Percentiles rank a stretch among this genome's conserved stretches.
Evolutionary conservation across 2,888 invertebrate genomes (phyloP).

Genomic region (Agriopis leucophaearia): DNA sequence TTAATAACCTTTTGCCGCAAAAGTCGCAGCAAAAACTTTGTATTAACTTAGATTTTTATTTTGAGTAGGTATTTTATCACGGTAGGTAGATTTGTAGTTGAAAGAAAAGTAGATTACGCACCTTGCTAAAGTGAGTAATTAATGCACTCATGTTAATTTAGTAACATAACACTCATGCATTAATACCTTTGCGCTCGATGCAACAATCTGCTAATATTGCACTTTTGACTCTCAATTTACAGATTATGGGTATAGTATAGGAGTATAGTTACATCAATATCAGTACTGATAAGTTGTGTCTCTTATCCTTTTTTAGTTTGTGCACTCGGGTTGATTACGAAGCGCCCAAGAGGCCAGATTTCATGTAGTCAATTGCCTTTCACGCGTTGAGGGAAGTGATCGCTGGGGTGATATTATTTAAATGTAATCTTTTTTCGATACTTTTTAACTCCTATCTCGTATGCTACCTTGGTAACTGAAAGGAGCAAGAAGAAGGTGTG

Average conservation of each 20-base stretch:
- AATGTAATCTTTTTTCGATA: conserved; percentile 86
- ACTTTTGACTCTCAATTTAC: not conserved
- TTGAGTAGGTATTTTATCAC: too few species aligned
- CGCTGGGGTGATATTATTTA: conserved; percentile 85
- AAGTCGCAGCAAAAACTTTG: too few species aligned
- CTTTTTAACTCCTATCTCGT: conserved; percentile 69
- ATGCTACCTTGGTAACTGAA: conserved; percentile 34
- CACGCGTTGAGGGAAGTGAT: conserved; percentile 81
- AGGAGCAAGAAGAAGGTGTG: conserved; percentile 14
- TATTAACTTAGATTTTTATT: too few species aligned
- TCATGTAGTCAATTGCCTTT: conserved; percentile 80
- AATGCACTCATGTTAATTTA: too few species aligned
- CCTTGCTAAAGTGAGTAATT: too few species aligned
- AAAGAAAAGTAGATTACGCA: too few species aligned
- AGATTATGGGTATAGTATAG: not conserved
- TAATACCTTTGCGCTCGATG: too few species aligned
- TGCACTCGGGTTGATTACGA: conserved; percentile 76
- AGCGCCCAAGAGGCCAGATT: conserved; percentile 82
- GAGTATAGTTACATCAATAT: not conserved
- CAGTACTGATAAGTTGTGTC: not conserved
- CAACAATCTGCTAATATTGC: too few species aligned
- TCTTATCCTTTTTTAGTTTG: conserved; percentile 7
- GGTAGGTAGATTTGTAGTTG: too few species aligned
- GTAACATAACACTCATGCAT: too few species aligned
- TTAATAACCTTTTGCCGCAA: too few species aligned